These are phyloP conservation scores for Ptychoptera contaminata DNA, from an alignment of 2,888 invertebrate genomes.

Conservation along the genomic window DNA sequence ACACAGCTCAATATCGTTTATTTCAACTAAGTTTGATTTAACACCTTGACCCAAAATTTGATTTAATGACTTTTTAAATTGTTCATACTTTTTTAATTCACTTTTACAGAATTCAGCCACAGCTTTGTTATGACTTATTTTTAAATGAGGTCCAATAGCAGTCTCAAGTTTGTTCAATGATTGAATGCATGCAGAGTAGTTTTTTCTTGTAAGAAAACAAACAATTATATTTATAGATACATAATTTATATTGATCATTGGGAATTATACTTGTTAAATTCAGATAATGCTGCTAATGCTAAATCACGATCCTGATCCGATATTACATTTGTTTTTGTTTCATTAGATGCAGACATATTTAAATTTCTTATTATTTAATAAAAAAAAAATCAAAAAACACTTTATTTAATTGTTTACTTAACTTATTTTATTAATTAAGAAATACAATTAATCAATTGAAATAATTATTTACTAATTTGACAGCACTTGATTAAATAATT, in stretches of 20 bases:
- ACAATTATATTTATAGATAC: not conserved
- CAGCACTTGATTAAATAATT: no score
- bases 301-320: not conserved
- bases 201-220: conserved; percentile 3
- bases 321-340: not conserved
- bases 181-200: conserved; percentile 5
- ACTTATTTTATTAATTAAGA: no score
- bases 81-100: conserved; percentile 55
- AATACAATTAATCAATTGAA: no score
- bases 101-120: conserved; percentile 66
- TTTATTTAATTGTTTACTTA: no score
- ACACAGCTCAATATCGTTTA: not conserved
- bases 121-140: conserved; percentile 64
- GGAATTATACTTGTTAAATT: conserved; percentile 4
- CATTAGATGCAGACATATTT: no score
- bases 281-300: not conserved
- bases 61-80: conserved; percentile 50
- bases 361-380: no score
- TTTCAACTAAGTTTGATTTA: not conserved
- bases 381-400: no score
- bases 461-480: no score
- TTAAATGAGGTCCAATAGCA: conserved; percentile 1
- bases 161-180: conserved; percentile 5
- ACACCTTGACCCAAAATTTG: conserved; percentile 20
- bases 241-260: not conserved